Percentiles rank a stretch among this genome's conserved stretches.
These are phyloP conservation scores for Bubo blakistoni DNA, from an alignment of 2,113 vertebrate species.

Conservation along the genomic window DNA sequence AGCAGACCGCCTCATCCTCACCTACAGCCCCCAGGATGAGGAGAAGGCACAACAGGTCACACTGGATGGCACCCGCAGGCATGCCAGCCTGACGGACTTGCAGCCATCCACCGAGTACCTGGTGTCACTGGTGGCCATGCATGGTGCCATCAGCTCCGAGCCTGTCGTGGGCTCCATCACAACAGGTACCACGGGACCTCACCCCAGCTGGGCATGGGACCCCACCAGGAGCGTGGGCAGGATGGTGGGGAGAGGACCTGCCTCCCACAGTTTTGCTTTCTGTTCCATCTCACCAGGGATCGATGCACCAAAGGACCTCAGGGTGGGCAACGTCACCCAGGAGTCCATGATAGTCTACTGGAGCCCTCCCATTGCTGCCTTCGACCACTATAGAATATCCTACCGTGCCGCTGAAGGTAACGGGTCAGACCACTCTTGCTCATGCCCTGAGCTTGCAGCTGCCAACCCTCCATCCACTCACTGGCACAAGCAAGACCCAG, in stretches of 20 bases:
- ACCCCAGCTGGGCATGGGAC: neutral
- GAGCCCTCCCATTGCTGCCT: constrained; percentile 81
- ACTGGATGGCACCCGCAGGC: constrained; percentile 84
- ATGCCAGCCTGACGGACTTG: constrained; percentile 81
- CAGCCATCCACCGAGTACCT: constrained; percentile 88
- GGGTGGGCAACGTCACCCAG: constrained; percentile 84
- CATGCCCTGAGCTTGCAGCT: neutral
- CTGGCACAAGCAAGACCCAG: neutral
- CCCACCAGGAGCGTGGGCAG: fast-evolving
- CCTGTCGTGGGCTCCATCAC: constrained; percentile 85
- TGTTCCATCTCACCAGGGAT: constrained; percentile 75
- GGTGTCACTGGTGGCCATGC: constrained; percentile 88
- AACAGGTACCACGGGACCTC: constrained; percentile 80
- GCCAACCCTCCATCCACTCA: neutral
- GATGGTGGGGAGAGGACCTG: neutral
- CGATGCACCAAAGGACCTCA: constrained; percentile 86
- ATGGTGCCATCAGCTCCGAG: constrained; percentile 84
- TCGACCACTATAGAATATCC: constrained; percentile 92
- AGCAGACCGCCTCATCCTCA: constrained; percentile 87
- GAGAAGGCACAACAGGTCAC: constrained; percentile 83
- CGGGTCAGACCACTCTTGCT: neutral
- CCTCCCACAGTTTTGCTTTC: neutral
- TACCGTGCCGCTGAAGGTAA: constrained; percentile 87
- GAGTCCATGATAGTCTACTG: constrained; percentile 85
- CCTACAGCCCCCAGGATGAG: constrained; percentile 78